Base-by-base conservation (phyloP, 2,888 invertebrate genomes). In the Epistrophe eligans region DNA sequence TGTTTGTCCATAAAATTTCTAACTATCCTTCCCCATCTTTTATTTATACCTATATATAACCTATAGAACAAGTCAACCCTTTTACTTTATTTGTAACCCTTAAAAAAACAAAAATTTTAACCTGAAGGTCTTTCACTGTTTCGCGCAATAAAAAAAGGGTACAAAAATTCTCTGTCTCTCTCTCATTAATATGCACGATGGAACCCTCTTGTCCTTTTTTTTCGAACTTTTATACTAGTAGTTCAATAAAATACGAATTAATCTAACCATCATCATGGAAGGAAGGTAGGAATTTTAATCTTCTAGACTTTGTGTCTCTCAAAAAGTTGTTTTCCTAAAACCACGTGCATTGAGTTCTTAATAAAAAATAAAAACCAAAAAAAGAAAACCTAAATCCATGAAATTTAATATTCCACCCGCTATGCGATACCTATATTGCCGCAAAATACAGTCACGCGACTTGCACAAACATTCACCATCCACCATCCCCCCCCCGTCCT, bases 191-290 rank as follows among this genome's bases (percentile, higher is more conserved):
- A 70, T 70, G 70, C 52, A 43, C 55, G 11, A 55, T 40, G 40
- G 38, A 11, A 40, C 70, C 50, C 40, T 62, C 62, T 28, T 55
- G 55, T 55, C 40, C 40, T 5, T 55, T 50, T 24, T 70, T 43
- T 15, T 10, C 38, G 11, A 67, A 50, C 32, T 70, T 70, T 55
- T 70, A 50, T 70, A 17, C 13, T 48, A 67, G 52, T 40, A 70
- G 70, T 70, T 70, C 70, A 70, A 70, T 70, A 70, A 70, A 70
- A 70, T 17, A 70, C 55, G 28, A 70, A 70, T 70, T 55, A 55
- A 55, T 70, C 70, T 50, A 67, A 38, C 48, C 67, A 50, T 19
- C 60, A 45, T 32, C 24, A 24, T 24, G 24, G n/a, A 2, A 11
- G 17, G 17, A 24, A 40, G 28, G 40, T n/a, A 24, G 70, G 70